phyloP scores from a whole-genome alignment of 2,113 vertebrate species.

The Ornithorhynchus anatinus region DNA sequence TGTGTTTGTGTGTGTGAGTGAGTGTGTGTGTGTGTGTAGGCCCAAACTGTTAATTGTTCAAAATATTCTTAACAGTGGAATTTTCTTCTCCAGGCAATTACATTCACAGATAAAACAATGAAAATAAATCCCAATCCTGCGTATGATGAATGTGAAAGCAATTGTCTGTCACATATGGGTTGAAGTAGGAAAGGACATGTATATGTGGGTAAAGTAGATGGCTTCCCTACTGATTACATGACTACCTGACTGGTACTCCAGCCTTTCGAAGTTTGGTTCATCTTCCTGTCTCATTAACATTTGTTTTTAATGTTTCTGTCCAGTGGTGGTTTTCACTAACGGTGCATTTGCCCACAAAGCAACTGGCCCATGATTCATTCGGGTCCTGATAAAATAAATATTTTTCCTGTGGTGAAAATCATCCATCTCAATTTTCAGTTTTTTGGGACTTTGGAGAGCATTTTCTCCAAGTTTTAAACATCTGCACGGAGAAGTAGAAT shows the following conservation, averaged over 20 bases:
- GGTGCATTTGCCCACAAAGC: constrained; percentile 52
- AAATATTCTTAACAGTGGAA: constrained; percentile 43
- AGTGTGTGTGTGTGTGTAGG: not conserved
- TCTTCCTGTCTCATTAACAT: constrained; percentile 56
- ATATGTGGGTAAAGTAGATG: constrained; percentile 2
- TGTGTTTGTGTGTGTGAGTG: not conserved
- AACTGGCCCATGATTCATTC: constrained; percentile 58
- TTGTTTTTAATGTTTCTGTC: constrained; percentile 61
- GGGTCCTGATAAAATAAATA: constrained; percentile 67
- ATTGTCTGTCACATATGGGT: constrained; percentile 49
- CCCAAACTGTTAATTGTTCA: constrained; percentile 47
- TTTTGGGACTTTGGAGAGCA: constrained; percentile 20
- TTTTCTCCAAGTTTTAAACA: constrained; percentile 36
- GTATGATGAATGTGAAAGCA: constrained; percentile 41
- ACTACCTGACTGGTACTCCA: constrained; percentile 59
- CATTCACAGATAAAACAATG: constrained; percentile 47
- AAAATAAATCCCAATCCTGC: constrained; percentile 39
- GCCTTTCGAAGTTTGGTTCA: constrained; percentile 25
- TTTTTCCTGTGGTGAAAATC: constrained; percentile 65
- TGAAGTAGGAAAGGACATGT: constrained; percentile 45
- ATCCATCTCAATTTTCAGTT: constrained; percentile 40
- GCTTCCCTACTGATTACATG: constrained; percentile 36
- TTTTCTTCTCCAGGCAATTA: constrained; percentile 41
- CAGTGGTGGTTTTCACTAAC: constrained; percentile 28
- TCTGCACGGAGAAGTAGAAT: not conserved